These are phyloP conservation scores for Telenomus remus DNA, from an alignment of 1,140 invertebrate species.

Conservation along the genomic window DNA sequence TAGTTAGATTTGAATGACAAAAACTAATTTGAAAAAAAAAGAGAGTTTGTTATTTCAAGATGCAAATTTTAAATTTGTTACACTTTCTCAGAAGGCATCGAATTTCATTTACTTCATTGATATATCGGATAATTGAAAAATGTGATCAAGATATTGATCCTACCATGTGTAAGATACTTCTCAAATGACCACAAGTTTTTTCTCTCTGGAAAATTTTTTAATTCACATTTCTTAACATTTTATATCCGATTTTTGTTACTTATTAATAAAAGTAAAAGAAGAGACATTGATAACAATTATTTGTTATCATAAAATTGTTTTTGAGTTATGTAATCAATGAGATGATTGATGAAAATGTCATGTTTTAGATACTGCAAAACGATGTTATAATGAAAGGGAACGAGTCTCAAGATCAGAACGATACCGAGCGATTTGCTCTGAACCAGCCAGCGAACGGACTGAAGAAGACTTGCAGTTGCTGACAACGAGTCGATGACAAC, in stretches of 20 bases:
- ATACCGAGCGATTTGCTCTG: constrained; percentile 79
- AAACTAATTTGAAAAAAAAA: no score
- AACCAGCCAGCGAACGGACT: constrained; percentile 76
- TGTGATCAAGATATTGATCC: constrained; percentile 41
- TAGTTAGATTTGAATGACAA: no score
- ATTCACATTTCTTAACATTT: no score
- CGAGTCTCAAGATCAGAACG: constrained; percentile 75
- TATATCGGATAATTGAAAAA: constrained; percentile 54
- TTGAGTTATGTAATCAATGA: not conserved
- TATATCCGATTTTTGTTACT: no score
- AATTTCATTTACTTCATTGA: constrained; percentile 51
- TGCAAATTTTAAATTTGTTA: no score
- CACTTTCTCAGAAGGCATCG: constrained; percentile 31
- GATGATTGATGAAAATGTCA: not conserved
- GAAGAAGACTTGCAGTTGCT: constrained; percentile 80
- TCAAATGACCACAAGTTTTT: no score
- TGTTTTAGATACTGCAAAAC: constrained; percentile 81
- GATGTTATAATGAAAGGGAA: constrained; percentile 81
- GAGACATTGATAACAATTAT: no score
- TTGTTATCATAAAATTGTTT: no score
- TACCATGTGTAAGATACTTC: constrained; percentile 33
- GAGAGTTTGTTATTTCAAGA: no score
- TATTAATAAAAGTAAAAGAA: no score
- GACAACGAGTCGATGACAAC: constrained; percentile 67
- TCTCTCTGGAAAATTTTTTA: no score